Evolutionary conservation across 2,797 vertebrate species (phyloP).

Genomic region (Cynodonichthys magdalenae): DNA sequence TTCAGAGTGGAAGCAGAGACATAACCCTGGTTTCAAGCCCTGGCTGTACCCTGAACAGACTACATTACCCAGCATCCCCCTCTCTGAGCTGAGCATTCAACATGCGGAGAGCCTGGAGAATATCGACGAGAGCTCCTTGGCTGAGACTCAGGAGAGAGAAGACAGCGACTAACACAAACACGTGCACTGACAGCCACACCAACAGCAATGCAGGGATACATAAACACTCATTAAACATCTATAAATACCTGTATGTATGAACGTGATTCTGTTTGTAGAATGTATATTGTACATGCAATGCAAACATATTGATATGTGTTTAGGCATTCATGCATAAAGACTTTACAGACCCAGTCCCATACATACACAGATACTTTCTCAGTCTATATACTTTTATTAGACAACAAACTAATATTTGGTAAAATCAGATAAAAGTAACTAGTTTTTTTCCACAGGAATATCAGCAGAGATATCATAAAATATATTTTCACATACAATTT

Average conservation of each 20-base stretch:
- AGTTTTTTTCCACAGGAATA: conserved; percentile 14
- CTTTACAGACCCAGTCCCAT: conserved; percentile 21
- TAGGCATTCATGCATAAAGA: conserved; percentile 39
- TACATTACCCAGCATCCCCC: conserved; percentile 83
- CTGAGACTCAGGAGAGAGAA: conserved; percentile 81
- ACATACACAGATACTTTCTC: conserved; percentile 11
- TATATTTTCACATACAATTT: conserved; percentile 31
- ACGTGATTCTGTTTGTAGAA: conserved; percentile 34
- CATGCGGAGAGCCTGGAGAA: conserved; percentile 94
- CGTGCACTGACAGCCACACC: conserved; percentile 19
- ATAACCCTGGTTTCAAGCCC: conserved; percentile 88
- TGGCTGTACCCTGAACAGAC: conserved; percentile 96
- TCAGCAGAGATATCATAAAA: conserved; percentile 20
- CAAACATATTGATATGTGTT: conserved; percentile 31
- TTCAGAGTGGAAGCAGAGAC: conserved; percentile 91
- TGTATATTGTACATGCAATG: conserved; percentile 26
- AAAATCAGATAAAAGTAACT: conserved; percentile 4
- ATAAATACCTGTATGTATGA: conserved; percentile 25
- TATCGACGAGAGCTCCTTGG: conserved; percentile 91
- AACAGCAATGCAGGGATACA: conserved; percentile 56
- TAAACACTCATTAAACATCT: conserved; percentile 53
- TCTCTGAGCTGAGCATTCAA: conserved; percentile 90
- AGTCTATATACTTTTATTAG: neutral
- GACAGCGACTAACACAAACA: conserved; percentile 79
- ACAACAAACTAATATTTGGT: conserved; percentile 10